These are phyloP conservation scores for Apeira syringaria DNA, from an alignment of 2,888 invertebrate species.

Conservation along the genomic window DNA sequence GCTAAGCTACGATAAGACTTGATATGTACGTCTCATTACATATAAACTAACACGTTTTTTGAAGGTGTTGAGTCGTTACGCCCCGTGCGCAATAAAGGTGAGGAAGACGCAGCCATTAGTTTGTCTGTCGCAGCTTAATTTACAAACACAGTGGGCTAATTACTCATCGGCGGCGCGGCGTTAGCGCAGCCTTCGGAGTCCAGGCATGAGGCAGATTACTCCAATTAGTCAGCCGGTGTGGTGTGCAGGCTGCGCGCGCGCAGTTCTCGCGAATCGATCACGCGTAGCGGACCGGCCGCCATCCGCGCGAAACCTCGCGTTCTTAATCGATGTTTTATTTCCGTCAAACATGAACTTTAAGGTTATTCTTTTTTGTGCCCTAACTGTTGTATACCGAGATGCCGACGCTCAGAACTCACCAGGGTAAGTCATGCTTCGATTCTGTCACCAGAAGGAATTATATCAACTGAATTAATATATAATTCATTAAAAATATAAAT, in stretches of 20 bases:
- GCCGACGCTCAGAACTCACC: constrained; percentile 56
- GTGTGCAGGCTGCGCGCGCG: constrained; percentile 44
- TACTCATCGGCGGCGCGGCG: too few relatives aligned
- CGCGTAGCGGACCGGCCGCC: constrained; percentile 63
- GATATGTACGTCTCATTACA: too few relatives aligned
- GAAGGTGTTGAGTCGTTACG: too few relatives aligned
- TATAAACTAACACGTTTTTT: too few relatives aligned
- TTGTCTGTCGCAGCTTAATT: constrained; percentile 7
- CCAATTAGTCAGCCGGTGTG: constrained; percentile 12
- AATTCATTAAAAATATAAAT: too few relatives aligned
- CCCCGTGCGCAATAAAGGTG: too few relatives aligned
- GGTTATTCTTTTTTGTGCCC: constrained; percentile 48
- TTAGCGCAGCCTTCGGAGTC: constrained; percentile 58
- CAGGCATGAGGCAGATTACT: constrained; percentile 37
- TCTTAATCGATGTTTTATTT: constrained; percentile 52
- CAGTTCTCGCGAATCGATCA: constrained; percentile 65
- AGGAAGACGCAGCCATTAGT: neutral
- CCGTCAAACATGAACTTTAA: constrained; percentile 57
- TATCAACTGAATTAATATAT: too few relatives aligned
- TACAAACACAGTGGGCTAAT: neutral
- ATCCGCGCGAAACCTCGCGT: constrained; percentile 43
- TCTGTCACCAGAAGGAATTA: too few relatives aligned
- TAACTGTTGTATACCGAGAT: constrained; percentile 46
- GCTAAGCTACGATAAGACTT: too few relatives aligned
- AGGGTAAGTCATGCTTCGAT: too few relatives aligned